These are phyloP conservation scores for Orthonychiurus folsomi DNA, from an alignment of 2,888 invertebrate genomes.

Conservation along the genomic window DNA sequence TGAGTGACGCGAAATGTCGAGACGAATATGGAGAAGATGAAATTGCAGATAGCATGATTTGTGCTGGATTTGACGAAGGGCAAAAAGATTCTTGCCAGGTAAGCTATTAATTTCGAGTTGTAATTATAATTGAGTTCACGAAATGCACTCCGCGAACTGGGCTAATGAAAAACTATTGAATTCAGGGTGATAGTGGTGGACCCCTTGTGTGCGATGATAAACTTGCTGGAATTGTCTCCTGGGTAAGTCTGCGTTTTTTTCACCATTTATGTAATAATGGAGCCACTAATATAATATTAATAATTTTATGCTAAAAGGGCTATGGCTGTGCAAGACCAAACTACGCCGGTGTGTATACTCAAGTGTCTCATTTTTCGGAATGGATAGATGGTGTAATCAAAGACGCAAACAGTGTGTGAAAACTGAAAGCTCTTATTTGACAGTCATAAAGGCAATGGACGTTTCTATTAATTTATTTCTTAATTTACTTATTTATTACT, in stretches of 20 bases:
- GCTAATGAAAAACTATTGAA: neutral
- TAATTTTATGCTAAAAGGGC: no score
- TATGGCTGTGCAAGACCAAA: constrained; percentile 15
- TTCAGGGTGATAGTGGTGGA: constrained; percentile 18
- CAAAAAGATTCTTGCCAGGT: constrained; percentile 38
- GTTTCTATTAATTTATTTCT: no score
- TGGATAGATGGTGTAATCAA: no score
- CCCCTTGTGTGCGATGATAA: constrained; percentile 16
- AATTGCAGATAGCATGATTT: constrained; percentile 37
- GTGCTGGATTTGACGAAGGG: constrained; percentile 34
- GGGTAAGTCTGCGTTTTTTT: constrained; percentile 14
- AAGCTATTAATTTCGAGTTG: neutral
- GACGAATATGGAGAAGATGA: constrained; percentile 36
- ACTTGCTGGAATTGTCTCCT: constrained; percentile 20
- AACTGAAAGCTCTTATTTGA: no score
- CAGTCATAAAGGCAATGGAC: no score
- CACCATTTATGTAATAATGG: neutral
- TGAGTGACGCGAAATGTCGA: constrained; percentile 32
- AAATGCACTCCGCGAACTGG: neutral
- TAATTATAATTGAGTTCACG: neutral
- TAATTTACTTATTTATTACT: no score
- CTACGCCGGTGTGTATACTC: constrained; percentile 13
- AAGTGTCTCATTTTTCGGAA: constrained; percentile 3
- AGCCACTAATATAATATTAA: no score
- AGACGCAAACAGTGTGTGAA: no score